Percentiles rank a stretch among this genome's conserved stretches.
These are phyloP conservation scores for Pocota personata DNA, from an alignment of 2,888 invertebrate species.

Conservation along the genomic window DNA sequence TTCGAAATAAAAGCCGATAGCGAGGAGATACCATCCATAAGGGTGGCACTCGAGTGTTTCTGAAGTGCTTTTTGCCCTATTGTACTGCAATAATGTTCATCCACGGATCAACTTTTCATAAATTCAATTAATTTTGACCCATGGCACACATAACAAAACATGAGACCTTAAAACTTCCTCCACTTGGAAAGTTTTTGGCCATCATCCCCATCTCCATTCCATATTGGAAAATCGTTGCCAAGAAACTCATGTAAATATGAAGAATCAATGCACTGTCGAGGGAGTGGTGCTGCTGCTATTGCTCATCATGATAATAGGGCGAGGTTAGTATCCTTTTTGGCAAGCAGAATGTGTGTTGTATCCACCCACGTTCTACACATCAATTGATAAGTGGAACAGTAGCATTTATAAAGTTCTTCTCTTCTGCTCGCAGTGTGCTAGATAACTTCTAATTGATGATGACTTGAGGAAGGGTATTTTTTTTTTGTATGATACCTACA, in stretches of 20 bases:
- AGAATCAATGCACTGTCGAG: slow-evolving; percentile 34
- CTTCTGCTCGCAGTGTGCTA: slow-evolving; percentile 34
- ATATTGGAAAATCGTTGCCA: slow-evolving; percentile 44
- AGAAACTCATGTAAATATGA: slow-evolving; percentile 64
- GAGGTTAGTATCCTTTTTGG: slow-evolving; percentile 55
- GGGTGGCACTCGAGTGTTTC: slow-evolving; percentile 20
- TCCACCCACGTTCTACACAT: slow-evolving; percentile 51
- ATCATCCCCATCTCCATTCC: slow-evolving; percentile 1
- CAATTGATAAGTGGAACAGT: slow-evolving; percentile 64
- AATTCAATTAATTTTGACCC: slow-evolving; percentile 71
- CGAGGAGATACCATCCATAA: slow-evolving; percentile 12
- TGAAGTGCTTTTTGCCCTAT: slow-evolving; percentile 17
- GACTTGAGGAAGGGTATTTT: slow-evolving; percentile 49
- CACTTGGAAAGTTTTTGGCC: slow-evolving; percentile 31
- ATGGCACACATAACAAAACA: slow-evolving; percentile 42
- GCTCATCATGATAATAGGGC: too few species aligned
- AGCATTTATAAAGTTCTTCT: slow-evolving; percentile 55
- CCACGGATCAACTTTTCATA: slow-evolving; percentile 64
- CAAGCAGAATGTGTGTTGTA: slow-evolving; percentile 21
- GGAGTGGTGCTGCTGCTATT: not conserved
- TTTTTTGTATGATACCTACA: slow-evolving; percentile 40
- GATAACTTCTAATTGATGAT: slow-evolving; percentile 71
- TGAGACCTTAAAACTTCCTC: slow-evolving; percentile 50
- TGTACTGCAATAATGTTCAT: slow-evolving; percentile 26
- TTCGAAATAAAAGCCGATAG: slow-evolving; percentile 43